Evolutionary conservation across 2,797 vertebrate species (phyloP).

Genomic region (Clamator glandarius): DNA sequence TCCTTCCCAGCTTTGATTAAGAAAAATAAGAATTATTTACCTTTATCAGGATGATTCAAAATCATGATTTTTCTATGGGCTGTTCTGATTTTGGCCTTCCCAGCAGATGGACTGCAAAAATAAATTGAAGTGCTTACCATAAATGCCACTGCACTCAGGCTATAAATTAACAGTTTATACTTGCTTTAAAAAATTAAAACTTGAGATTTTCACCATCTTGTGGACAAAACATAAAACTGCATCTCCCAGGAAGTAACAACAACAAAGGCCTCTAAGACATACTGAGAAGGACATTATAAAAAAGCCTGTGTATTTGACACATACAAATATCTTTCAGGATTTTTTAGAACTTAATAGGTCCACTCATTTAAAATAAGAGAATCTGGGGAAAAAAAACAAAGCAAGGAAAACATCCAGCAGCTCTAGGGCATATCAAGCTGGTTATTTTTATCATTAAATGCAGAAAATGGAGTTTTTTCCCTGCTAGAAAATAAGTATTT

Average conservation of each 20-base stretch:
- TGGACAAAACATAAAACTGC: slow-evolving; percentile 76
- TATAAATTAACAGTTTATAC: slow-evolving; percentile 71
- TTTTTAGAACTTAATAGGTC: background rate
- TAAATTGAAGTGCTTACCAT: slow-evolving; percentile 70
- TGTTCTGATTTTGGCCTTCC: slow-evolving; percentile 86
- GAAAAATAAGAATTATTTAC: slow-evolving; percentile 72
- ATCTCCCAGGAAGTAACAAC: slow-evolving; percentile 13
- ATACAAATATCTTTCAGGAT: background rate
- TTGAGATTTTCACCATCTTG: slow-evolving; percentile 83
- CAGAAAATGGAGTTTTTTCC: background rate
- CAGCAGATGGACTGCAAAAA: slow-evolving; percentile 84
- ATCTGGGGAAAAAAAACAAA: rapidly evolving
- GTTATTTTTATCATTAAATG: background rate
- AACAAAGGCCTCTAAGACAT: slow-evolving; percentile 23
- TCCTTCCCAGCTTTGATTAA: background rate
- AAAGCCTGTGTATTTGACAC: background rate
- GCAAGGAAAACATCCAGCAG: rapidly evolving
- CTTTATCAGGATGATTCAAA: slow-evolving; percentile 97
- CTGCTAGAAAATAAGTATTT: slow-evolving; percentile 2
- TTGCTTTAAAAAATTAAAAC: slow-evolving; percentile 72
- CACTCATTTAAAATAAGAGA: background rate
- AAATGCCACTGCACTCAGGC: slow-evolving; percentile 46
- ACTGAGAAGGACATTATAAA: background rate
- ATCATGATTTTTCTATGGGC: slow-evolving; percentile 91
- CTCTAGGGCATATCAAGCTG: background rate